Conservation (phyloP, 2,797 vertebrate genomes). For the Hemibagrus guttatus region DNA sequence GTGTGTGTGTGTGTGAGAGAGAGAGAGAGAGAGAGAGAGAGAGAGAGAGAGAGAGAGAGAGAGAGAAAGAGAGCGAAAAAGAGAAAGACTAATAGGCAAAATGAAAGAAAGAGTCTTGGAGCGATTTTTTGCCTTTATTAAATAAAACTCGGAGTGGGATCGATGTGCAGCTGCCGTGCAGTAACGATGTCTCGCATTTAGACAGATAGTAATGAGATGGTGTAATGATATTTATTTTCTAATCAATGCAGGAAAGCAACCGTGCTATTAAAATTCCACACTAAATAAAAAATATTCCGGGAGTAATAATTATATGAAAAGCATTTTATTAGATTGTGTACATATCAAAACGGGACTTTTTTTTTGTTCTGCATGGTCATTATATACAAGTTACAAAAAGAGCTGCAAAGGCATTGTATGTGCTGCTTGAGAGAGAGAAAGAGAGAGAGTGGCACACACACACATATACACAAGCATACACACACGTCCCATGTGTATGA, state of each 20-base stretch:
- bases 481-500: neutral
- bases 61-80: neutral
- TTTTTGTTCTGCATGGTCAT: neutral
- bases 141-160: conserved; percentile 56
- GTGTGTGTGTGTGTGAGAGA: conserved; percentile 3
- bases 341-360: neutral
- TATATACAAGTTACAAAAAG: neutral
- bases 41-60: no score
- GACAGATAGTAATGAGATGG: conserved; percentile 66
- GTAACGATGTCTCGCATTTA: neutral
- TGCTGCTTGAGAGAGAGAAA: no score
- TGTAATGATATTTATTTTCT: conserved; percentile 58
- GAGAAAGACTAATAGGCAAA: neutral
- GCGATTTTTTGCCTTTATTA: conserved; percentile 57
- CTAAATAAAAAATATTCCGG: conserved; percentile 46
- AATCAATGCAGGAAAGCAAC: conserved; percentile 51
- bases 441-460: neutral
- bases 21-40: no score
- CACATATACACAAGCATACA: no score
- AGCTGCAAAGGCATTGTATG: neutral
- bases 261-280: conserved; percentile 52
- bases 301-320: conserved; percentile 16
- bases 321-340: conserved; percentile 13
- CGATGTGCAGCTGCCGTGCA: conserved; percentile 25
- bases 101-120: conserved; percentile 34